Conservation (phyloP, 2,113 vertebrate genomes). For the Castor canadensis region DNA sequence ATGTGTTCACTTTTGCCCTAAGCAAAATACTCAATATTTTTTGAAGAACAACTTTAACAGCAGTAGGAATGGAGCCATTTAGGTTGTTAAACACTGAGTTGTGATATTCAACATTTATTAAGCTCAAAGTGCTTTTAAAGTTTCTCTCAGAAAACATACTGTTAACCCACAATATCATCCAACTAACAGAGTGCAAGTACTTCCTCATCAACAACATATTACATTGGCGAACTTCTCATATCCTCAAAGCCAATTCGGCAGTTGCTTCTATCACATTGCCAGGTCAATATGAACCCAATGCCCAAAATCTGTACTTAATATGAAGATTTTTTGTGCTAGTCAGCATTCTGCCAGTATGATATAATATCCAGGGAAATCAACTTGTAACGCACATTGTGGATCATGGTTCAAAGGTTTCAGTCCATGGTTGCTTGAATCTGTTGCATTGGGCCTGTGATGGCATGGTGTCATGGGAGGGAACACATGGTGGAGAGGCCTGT, state of each 20-base stretch:
- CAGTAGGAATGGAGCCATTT: neutral
- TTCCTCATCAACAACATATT: neutral
- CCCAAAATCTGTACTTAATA: neutral
- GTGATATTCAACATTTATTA: neutral
- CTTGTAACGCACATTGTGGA: neutral
- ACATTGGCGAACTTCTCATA: neutral
- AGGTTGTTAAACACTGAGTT: neutral
- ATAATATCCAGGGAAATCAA: neutral
- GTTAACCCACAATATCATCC: neutral
- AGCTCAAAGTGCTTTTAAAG: neutral
- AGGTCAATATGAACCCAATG: neutral
- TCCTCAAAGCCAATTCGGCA: neutral
- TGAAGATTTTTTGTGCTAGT: neutral
- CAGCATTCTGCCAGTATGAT: neutral
- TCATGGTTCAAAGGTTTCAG: neutral
- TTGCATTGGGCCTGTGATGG: neutral
- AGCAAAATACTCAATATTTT: slow-evolving; percentile 35
- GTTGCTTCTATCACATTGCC: neutral
- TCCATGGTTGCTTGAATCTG: neutral
- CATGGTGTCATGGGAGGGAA: neutral
- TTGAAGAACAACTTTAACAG: neutral
- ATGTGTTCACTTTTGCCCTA: neutral
- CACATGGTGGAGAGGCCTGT: too few relatives aligned
- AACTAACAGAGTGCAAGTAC: neutral
- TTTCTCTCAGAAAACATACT: neutral